Evolutionary conservation across 2,113 vertebrate genomes (phyloP).

Genomic region (Silurus asotus): DNA sequence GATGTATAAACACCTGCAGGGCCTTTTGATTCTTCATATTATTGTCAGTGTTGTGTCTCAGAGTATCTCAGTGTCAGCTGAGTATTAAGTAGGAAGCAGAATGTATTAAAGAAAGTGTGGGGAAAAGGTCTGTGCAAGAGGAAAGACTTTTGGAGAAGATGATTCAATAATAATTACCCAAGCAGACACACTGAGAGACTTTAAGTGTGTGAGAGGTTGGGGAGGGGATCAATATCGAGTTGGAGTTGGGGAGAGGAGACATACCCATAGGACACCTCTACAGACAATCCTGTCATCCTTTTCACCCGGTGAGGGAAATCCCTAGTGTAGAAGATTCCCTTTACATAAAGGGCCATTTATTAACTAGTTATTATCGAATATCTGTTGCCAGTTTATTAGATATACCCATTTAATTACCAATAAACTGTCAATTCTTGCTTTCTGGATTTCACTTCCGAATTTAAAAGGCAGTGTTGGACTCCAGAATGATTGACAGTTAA

Average conservation of each 20-base stretch:
- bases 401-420: background rate
- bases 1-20: background rate
- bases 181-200: background rate
- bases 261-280: slow-evolving; percentile 1
- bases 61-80: background rate
- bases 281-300: slow-evolving; percentile 28
- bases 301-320: background rate
- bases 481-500: background rate
- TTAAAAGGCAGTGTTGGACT: background rate
- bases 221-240: slow-evolving; percentile 10
- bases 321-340: background rate
- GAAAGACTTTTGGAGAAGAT: background rate
- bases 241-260: background rate
- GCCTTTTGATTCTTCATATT: background rate
- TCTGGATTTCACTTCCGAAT: slow-evolving; percentile 1
- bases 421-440: background rate
- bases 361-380: background rate
- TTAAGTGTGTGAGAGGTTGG: background rate
- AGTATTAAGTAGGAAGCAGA: background rate
- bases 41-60: background rate
- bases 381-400: background rate
- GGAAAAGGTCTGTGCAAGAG: background rate
- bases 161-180: slow-evolving; percentile 33
- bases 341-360: background rate
- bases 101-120: background rate